Evolutionary conservation across 2,113 vertebrate genomes (phyloP).

Genomic region (Salvelinus fontinalis): DNA sequence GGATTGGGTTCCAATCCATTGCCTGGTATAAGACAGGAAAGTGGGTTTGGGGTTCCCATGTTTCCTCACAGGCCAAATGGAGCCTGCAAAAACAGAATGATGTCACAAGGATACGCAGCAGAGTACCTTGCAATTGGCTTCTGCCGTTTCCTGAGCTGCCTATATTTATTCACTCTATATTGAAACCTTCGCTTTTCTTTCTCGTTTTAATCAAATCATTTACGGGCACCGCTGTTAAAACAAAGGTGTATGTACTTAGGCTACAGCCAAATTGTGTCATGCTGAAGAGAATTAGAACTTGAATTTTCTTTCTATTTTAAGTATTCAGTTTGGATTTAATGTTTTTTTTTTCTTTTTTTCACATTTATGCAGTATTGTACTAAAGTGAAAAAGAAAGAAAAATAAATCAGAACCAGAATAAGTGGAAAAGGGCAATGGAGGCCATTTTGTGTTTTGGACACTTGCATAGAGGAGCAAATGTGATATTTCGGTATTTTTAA

Average conservation of each 20-base stretch:
- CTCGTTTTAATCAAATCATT: slow-evolving; percentile 22
- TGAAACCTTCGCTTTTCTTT: slow-evolving; percentile 3
- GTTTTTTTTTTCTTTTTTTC: slow-evolving; percentile 32
- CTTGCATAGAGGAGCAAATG: slow-evolving; percentile 34
- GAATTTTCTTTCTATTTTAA: slow-evolving; percentile 20
- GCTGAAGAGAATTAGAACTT: slow-evolving; percentile 31
- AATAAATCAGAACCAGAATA: slow-evolving; percentile 1
- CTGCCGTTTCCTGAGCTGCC: slow-evolving; percentile 24
- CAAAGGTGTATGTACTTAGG: slow-evolving; percentile 11
- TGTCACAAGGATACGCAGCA: slow-evolving; percentile 21
- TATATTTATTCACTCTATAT: slow-evolving; percentile 24
- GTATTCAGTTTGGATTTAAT: slow-evolving; percentile 33
- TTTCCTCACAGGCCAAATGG: slow-evolving; percentile 18
- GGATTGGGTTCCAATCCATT: slow-evolving; percentile 3
- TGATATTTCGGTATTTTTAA: slow-evolving; percentile 25
- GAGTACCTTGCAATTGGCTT: slow-evolving; percentile 15
- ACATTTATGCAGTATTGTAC: slow-evolving; percentile 62
- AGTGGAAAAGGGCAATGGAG: slow-evolving; percentile 39
- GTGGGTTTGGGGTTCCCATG: neutral
- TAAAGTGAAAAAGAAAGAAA: slow-evolving; percentile 12
- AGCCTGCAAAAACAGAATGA: slow-evolving; percentile 18
- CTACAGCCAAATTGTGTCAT: slow-evolving; percentile 33
- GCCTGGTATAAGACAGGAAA: neutral
- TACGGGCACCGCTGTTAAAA: slow-evolving; percentile 26
- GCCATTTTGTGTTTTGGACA: slow-evolving; percentile 23